Conservation (phyloP, 2,888 invertebrate species). For the Parascotia fuliginaria region DNA sequence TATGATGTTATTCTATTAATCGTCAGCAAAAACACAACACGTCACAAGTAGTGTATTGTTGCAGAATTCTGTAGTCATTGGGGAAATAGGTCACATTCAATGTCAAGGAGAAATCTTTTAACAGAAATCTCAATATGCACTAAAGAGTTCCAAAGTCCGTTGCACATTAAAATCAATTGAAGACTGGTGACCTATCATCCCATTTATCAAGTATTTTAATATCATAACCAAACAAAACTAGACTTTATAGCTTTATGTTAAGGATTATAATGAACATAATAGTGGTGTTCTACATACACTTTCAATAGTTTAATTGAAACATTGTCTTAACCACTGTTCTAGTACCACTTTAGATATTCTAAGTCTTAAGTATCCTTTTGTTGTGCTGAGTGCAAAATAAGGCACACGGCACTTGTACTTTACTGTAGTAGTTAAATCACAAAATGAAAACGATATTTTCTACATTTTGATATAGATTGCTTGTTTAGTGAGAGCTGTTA, state of each 20-base stretch:
- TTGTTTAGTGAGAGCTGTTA: background rate
- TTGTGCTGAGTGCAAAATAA: constrained; percentile 53
- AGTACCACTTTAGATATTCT: constrained; percentile 1
- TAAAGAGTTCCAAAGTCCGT: background rate
- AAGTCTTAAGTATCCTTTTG: constrained; percentile 21
- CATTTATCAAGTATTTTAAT: too few species aligned
- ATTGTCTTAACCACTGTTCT: constrained; percentile 1
- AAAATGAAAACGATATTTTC: too few species aligned
- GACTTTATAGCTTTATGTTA: background rate
- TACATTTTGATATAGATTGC: constrained; percentile 17
- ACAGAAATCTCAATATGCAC: too few species aligned
- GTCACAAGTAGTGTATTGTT: too few species aligned
- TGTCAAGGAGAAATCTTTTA: too few species aligned
- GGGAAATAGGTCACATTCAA: too few species aligned
- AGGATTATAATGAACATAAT: background rate
- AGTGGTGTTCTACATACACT: background rate
- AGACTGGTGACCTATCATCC: background rate
- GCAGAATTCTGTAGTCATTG: too few species aligned
- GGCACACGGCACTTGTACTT: constrained; percentile 49
- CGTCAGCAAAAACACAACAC: too few species aligned
- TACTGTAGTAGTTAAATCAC: too few species aligned
- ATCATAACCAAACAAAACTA: too few species aligned
- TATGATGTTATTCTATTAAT: too few species aligned
- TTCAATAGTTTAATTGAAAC: constrained; percentile 9
- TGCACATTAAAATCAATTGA: background rate